A percentile compares a stretch with the other conserved stretches of the same genome.
phyloP scores from a whole-genome alignment of 2,113 vertebrate genomes.

The Crocuta crocuta region DNA sequence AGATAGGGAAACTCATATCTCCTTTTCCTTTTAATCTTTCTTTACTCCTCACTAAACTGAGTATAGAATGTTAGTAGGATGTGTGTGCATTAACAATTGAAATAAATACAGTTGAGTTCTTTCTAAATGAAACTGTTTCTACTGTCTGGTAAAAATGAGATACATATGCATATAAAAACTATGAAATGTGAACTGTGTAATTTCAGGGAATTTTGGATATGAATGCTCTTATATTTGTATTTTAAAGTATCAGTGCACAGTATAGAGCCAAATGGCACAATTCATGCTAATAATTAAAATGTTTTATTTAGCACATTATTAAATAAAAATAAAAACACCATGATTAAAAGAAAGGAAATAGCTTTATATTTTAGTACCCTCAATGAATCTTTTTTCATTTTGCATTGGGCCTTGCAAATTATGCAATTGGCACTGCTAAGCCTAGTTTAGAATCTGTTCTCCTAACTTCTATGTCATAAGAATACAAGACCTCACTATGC shows the following conservation, averaged over 20 bases:
- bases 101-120: not conserved
- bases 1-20: rapidly evolving
- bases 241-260: not conserved
- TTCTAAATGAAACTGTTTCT: not conserved
- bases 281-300: not conserved
- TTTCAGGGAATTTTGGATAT: not conserved
- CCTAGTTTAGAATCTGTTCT: not conserved
- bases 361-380: not conserved
- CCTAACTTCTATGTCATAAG: not conserved
- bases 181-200: not conserved
- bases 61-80: not conserved
- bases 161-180: not conserved
- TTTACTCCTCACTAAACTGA: not conserved
- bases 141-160: not conserved
- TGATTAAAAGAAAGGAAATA: not conserved
- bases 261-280: not conserved
- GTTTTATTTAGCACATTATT: not conserved
- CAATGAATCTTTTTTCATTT: not conserved
- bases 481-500: not conserved
- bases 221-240: not conserved
- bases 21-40: not conserved
- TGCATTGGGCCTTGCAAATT: not conserved
- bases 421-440: not conserved
- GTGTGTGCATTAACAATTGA: not conserved
- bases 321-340: not conserved